phyloP scores from a whole-genome alignment of 2,888 invertebrate genomes.

The Labia minor region DNA sequence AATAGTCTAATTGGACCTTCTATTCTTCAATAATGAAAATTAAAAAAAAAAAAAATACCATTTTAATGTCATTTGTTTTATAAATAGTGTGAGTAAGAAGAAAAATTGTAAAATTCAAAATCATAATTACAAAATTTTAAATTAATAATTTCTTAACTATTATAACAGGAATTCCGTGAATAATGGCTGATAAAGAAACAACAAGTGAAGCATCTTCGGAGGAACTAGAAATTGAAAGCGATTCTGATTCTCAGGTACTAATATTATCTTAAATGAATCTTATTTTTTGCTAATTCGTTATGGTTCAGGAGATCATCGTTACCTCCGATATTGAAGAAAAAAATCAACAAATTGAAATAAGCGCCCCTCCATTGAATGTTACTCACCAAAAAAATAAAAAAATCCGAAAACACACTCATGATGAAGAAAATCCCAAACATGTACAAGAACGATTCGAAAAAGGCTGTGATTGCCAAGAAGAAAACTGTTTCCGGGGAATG shows the following conservation, averaged over 20 bases:
- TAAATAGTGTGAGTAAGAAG: too few species aligned
- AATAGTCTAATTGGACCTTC: too few species aligned
- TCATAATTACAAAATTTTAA: neutral
- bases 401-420: neutral
- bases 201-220: neutral
- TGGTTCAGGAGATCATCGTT: neutral
- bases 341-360: too few species aligned
- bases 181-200: constrained; percentile 1
- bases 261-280: neutral
- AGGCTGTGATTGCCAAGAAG: constrained; percentile 67
- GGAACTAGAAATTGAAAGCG: constrained; percentile 1
- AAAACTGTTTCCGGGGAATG: constrained; percentile 61
- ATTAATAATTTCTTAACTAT: constrained; percentile 1
- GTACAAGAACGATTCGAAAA: constrained; percentile 56
- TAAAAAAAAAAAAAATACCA: too few species aligned
- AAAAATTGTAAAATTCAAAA: too few species aligned
- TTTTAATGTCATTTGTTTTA: too few species aligned
- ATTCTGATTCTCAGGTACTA: neutral
- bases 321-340: neutral
- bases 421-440: constrained; percentile 56
- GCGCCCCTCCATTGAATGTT: too few species aligned
- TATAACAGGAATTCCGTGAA: neutral
- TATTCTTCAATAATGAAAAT: too few species aligned
- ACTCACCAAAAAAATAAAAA: neutral
- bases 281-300: neutral